phyloP scores from a whole-genome alignment of 2,888 invertebrate species.

The Nineta flava region DNA sequence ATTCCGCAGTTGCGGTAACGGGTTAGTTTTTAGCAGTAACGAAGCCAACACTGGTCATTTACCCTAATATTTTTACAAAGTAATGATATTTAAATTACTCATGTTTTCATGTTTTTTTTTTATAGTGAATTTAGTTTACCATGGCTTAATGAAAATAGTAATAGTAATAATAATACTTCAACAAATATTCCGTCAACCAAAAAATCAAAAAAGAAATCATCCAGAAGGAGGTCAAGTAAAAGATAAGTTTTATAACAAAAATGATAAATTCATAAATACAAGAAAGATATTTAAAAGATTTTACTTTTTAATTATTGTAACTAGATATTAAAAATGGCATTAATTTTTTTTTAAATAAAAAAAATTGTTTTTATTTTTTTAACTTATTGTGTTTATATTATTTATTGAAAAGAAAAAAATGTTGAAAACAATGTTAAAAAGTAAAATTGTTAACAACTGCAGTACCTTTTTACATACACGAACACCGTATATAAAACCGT shows the following conservation, averaged over 20 bases:
- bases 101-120: too few species aligned
- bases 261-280: background rate
- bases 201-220: conserved; percentile 15
- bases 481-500: too few species aligned
- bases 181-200: conserved; percentile 14
- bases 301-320: background rate
- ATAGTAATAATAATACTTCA: conserved; percentile 16
- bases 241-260: conserved; percentile 15
- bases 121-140: conserved; percentile 25
- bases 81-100: too few species aligned
- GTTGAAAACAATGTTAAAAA: background rate
- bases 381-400: background rate
- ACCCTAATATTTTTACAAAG: too few species aligned
- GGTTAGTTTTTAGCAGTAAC: too few species aligned
- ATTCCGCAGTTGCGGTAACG: too few species aligned
- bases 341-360: background rate
- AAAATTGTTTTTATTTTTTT: background rate
- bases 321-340: background rate
- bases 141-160: conserved; percentile 21
- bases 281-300: background rate
- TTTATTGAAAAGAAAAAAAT: background rate
- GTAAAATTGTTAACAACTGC: background rate
- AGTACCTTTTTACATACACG: background rate
- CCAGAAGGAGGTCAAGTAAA: conserved; percentile 18
- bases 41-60: too few species aligned